A percentile compares a stretch with the other conserved stretches of the same genome.
phyloP scores from a whole-genome alignment of 2,797 vertebrate species.

The Takifugu rubripes region DNA sequence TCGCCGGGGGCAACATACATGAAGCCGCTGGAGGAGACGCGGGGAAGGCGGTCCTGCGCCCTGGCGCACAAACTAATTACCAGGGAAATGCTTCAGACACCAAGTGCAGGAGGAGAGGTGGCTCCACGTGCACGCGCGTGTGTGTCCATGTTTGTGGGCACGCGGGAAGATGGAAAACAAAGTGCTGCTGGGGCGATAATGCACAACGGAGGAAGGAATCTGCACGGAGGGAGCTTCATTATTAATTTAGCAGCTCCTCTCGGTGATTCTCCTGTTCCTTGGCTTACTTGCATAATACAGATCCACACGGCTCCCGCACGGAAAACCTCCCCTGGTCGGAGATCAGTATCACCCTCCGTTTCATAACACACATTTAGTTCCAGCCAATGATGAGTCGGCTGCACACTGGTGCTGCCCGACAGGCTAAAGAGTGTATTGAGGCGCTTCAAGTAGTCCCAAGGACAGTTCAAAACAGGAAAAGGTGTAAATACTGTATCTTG shows the following conservation, averaged over 20 bases:
- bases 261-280: slow-evolving; percentile 12
- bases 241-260: slow-evolving; percentile 48
- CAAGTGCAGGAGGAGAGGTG: slow-evolving; percentile 21
- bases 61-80: slow-evolving; percentile 51
- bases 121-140: slow-evolving; percentile 13
- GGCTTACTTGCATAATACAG: slow-evolving; percentile 10
- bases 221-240: slow-evolving; percentile 43
- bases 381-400: neutral
- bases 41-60: slow-evolving; percentile 30
- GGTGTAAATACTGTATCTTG: no score
- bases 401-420: neutral
- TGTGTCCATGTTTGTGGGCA: slow-evolving; percentile 15
- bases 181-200: slow-evolving; percentile 11
- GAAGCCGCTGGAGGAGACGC: slow-evolving; percentile 44
- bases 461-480: no score
- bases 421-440: slow-evolving; percentile 2
- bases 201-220: slow-evolving; percentile 25
- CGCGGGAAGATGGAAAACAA: neutral
- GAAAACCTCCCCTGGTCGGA: neutral
- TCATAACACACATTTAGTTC: neutral
- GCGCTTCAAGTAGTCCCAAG: neutral
- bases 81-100: slow-evolving; percentile 25
- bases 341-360: neutral
- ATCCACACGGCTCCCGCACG: slow-evolving; percentile 8
- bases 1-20: slow-evolving; percentile 30